Percentiles rank a stretch among this genome's conserved stretches.
These are phyloP conservation scores for Amblyraja radiata DNA, from an alignment of 2,797 vertebrate species.

Conservation along the genomic window DNA sequence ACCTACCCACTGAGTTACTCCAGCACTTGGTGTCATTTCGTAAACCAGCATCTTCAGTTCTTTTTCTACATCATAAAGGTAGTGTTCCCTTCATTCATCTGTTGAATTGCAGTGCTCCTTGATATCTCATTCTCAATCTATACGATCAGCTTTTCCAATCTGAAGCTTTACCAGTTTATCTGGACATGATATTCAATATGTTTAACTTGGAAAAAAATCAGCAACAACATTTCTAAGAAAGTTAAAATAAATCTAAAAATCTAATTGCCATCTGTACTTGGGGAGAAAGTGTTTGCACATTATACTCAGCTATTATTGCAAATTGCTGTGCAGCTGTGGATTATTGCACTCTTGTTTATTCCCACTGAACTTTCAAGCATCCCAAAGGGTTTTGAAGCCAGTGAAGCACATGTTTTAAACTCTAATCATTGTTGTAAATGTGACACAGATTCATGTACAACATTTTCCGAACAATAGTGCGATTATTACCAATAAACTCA, in stretches of 20 bases:
- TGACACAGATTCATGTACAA: background rate
- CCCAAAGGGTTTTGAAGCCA: background rate
- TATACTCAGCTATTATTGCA: background rate
- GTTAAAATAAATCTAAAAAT: background rate
- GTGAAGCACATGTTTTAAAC: background rate
- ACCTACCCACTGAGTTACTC: no score
- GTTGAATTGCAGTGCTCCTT: background rate
- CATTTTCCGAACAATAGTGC: background rate
- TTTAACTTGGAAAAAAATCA: background rate
- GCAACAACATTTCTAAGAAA: background rate
- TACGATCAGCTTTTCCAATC: background rate
- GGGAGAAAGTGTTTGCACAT: background rate
- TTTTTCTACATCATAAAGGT: background rate
- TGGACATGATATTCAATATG: background rate
- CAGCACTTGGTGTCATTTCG: no score
- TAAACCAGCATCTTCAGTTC: no score
- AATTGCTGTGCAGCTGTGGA: background rate
- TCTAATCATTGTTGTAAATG: background rate
- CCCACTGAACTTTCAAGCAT: background rate
- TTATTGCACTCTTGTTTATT: background rate
- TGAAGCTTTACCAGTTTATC: background rate
- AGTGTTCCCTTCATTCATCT: background rate
- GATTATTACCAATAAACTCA: background rate
- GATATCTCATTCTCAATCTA: background rate
- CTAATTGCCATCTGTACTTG: background rate